Conservation (phyloP, 2,888 invertebrate species). For the Netelia inedita region DNA sequence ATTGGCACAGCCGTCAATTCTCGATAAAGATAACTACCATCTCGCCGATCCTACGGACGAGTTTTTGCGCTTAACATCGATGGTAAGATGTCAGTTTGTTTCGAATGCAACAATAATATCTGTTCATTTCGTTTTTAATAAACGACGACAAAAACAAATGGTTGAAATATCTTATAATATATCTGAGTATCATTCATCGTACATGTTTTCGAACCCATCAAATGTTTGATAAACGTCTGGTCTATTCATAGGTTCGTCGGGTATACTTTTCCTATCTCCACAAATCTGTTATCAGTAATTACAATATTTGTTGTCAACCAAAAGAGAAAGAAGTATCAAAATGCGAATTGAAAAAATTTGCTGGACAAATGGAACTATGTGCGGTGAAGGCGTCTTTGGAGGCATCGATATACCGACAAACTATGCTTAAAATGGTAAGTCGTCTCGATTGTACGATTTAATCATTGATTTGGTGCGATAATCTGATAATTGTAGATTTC, state of each 20-base stretch:
- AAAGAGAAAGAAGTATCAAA: constrained; percentile 70
- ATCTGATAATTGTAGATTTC: constrained; percentile 74
- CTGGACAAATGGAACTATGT: constrained; percentile 78
- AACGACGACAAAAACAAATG: no score
- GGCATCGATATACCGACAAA: constrained; percentile 77
- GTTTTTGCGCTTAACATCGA: constrained; percentile 78
- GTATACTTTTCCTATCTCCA: constrained; percentile 80
- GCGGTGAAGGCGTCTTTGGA: constrained; percentile 78
- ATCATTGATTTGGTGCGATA: constrained; percentile 22
- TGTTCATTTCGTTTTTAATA: neutral
- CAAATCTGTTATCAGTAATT: constrained; percentile 79
- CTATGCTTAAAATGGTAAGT: constrained; percentile 79
- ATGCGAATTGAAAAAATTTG: constrained; percentile 75
- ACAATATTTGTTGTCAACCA: constrained; percentile 74
- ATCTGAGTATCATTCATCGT: neutral
- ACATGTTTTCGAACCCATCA: neutral
- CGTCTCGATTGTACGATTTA: neutral
- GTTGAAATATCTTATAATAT: no score
- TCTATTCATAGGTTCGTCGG: constrained; percentile 76
- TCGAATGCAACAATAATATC: constrained; percentile 2
- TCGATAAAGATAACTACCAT: constrained; percentile 71
- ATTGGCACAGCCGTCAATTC: constrained; percentile 75
- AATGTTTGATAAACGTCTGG: constrained; percentile 16
- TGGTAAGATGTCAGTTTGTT: constrained; percentile 73
- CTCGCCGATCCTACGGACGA: constrained; percentile 73